Conservation (phyloP, 2,113 vertebrate genomes). For the Nycticebus coucang region DNA sequence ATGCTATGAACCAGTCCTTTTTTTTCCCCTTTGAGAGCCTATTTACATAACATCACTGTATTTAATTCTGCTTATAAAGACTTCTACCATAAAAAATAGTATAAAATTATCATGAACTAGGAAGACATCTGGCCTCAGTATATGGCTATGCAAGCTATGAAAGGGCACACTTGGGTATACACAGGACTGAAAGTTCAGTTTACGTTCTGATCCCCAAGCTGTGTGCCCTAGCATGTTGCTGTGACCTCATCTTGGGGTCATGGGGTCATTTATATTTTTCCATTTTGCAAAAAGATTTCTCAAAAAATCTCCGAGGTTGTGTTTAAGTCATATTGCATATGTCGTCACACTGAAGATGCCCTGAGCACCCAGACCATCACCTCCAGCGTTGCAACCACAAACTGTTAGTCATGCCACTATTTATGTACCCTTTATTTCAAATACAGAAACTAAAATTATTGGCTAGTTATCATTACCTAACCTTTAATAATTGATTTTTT, state of each 20-base stretch:
- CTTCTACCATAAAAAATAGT: not conserved
- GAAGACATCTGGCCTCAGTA: not conserved
- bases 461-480: not conserved
- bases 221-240: not conserved
- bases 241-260: not conserved
- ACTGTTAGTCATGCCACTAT: not conserved
- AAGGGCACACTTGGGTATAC: not conserved
- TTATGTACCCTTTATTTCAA: not conserved
- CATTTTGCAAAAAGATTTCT: not conserved
- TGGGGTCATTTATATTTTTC: not conserved
- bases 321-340: not conserved
- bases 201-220: not conserved
- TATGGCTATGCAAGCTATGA: not conserved
- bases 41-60: not conserved
- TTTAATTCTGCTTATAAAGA: not conserved
- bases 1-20: not conserved
- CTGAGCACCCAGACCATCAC: not conserved
- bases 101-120: not conserved
- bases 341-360: not conserved
- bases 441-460: conserved; percentile 1
- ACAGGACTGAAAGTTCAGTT: not conserved
- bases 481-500: not conserved
- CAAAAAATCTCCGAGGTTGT: not conserved
- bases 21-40: not conserved
- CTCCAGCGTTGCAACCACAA: not conserved